Base-by-base conservation (phyloP, 2,888 invertebrate species). In the Stegophylla sp. region DNA sequence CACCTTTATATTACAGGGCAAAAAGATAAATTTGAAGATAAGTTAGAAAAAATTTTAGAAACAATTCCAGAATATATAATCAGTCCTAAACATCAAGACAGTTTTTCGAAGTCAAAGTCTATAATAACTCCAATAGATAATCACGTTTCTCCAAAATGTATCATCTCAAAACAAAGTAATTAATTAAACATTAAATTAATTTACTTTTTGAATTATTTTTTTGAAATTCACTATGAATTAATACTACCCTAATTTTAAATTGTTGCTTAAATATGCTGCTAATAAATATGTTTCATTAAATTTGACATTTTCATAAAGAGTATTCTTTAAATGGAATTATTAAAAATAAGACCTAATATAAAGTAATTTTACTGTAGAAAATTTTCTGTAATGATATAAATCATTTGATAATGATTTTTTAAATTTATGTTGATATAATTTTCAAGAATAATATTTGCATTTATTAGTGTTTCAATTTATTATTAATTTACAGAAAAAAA, bases 1-100 rank as follows among this genome's bases (percentile, higher is more conserved):
- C 9, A 56, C 20, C 12, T 67, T 26, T 34, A 34, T 34, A 34
- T 28, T 66, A 9, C 10, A 79, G 79, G n/a, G 17, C 69, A 45
- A 71, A 79, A 71, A 51, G 69, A 79, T 63, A 79, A 79, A 79
- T 79, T 79, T 79, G 79, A 79, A 71, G 67, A 77, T 9, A 79
- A 79, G 23, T 41, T 79, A 2, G 79, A 79, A 71, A 79, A 79
- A 61, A 79, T 79, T 63, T 63, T 79, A 23, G 79, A 79, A 71
- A 79, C 79, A 10, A 69, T 79, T 71, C 79, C 79, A 41, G 79
- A 79, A 34, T 63, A 48, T 51, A 43, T 71, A 13, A 67, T 71
- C 10, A 63, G 79, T 41, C 61, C 79, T 20, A 79, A 79, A 41
- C 61, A 41, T 48, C 59, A 63, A 51, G 79, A 79, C 28, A 23